A percentile compares a stretch with the other conserved stretches of the same genome.
Conservation (phyloP, 2,888 invertebrate species). For the Hyalella azteca region DNA sequence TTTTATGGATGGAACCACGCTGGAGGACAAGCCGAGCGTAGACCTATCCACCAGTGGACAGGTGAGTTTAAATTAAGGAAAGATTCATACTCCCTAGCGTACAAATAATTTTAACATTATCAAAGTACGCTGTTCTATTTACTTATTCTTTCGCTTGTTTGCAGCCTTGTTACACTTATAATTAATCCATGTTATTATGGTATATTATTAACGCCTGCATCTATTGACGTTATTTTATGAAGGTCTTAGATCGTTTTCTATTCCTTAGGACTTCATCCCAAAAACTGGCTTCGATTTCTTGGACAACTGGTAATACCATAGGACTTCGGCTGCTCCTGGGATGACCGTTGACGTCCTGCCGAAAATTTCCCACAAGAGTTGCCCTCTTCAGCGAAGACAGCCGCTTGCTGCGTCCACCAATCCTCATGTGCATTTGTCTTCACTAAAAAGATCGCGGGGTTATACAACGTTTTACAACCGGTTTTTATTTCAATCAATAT, state of each 20-base stretch:
- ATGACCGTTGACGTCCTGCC: too few relatives aligned
- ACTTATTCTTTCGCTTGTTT: background rate
- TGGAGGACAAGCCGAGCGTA: conserved; percentile 1
- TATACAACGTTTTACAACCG: too few relatives aligned
- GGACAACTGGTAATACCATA: conserved; percentile 69
- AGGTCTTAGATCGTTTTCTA: background rate
- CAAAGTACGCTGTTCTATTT: background rate
- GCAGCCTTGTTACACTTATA: background rate
- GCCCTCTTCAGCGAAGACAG: too few relatives aligned
- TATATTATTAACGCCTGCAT: background rate
- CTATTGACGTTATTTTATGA: background rate
- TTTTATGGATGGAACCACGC: background rate
- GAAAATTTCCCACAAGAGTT: too few relatives aligned
- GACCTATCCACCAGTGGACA: conserved; percentile 38
- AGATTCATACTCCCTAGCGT: too few relatives aligned
- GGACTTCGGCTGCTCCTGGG: too few relatives aligned
- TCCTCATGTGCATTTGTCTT: too few relatives aligned
- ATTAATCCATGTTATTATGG: background rate
- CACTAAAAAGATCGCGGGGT: too few relatives aligned
- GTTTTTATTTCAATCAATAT: too few relatives aligned
- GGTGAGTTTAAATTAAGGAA: conserved; percentile 4
- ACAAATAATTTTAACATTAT: background rate
- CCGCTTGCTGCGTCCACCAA: too few relatives aligned
- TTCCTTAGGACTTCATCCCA: conserved; percentile 63
- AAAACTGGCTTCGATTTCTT: conserved; percentile 69